phyloP scores from a whole-genome alignment of 2,797 vertebrate genomes.

The Holocentrus rufus region DNA sequence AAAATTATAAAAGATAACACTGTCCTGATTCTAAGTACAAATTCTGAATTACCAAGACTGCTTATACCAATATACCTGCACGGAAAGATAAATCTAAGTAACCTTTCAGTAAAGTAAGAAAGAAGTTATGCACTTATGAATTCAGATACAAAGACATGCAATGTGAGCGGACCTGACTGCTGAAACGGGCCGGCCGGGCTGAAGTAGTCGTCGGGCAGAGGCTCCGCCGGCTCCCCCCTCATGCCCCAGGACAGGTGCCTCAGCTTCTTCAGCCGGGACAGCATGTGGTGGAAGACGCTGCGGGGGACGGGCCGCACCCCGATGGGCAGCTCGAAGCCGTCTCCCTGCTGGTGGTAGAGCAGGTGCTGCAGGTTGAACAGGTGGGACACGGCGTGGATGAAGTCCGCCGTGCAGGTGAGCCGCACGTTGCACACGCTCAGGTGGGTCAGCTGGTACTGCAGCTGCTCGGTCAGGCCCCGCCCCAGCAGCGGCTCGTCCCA shows the following conservation, averaged over 20 bases:
- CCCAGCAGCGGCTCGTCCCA: constrained; percentile 65
- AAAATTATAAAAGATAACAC: too few relatives aligned
- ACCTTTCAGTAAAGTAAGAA: too few relatives aligned
- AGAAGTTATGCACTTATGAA: too few relatives aligned
- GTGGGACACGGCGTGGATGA: constrained; percentile 47
- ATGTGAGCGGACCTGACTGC: constrained; percentile 45
- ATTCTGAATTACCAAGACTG: too few relatives aligned
- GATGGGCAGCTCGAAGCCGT: constrained; percentile 60
- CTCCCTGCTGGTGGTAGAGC: constrained; percentile 71
- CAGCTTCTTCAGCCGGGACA: constrained; percentile 61
- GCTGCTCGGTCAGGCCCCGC: constrained; percentile 27
- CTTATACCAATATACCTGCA: too few relatives aligned
- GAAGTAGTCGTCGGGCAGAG: constrained; percentile 70
- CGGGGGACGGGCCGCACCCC: constrained; percentile 67
- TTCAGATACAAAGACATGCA: too few relatives aligned
- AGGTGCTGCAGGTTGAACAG: constrained; percentile 67
- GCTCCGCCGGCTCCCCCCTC: constrained; percentile 64
- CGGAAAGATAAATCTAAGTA: too few relatives aligned
- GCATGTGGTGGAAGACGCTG: constrained; percentile 56
- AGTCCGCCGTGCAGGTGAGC: constrained; percentile 56
- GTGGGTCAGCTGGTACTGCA: constrained; percentile 58
- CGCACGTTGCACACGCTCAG: constrained; percentile 73
- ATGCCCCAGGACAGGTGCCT: constrained; percentile 73
- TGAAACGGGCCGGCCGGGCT: constrained; percentile 56
- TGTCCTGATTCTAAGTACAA: too few relatives aligned